These are phyloP conservation scores for Linurgus olivaceus DNA, from an alignment of 2,797 vertebrate genomes.

Conservation along the genomic window DNA sequence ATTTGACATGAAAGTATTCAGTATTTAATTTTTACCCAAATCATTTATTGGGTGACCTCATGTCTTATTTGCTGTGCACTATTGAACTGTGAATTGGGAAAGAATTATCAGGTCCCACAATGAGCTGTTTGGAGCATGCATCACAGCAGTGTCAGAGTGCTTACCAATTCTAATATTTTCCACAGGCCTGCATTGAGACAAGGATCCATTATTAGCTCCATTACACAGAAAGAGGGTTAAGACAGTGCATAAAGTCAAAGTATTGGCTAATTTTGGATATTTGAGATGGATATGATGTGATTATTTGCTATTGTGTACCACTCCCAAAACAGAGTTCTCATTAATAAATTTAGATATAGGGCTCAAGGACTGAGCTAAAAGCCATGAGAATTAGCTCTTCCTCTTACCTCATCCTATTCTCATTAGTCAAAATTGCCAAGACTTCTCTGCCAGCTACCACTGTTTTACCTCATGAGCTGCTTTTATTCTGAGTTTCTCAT, in stretches of 20 bases:
- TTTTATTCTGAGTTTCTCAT: background rate
- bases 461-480: background rate
- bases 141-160: background rate
- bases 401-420: background rate
- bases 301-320: background rate
- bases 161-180: background rate
- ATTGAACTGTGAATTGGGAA: background rate
- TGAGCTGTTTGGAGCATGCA: background rate
- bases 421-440: background rate
- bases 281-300: background rate
- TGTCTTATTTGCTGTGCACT: background rate
- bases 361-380: background rate
- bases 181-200: background rate
- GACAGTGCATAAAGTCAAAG: background rate
- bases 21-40: background rate
- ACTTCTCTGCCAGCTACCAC: background rate
- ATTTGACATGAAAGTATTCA: background rate
- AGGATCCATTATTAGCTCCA: background rate
- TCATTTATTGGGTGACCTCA: background rate
- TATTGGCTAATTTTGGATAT: background rate
- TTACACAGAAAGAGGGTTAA: background rate
- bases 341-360: background rate
- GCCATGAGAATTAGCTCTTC: background rate
- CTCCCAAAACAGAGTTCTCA: background rate
- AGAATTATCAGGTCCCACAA: background rate